Evolutionary conservation across 2,113 vertebrate genomes (phyloP), one percentile per base, ranked within the genome.

Genomic region (Phyllostomus discolor): DNA sequence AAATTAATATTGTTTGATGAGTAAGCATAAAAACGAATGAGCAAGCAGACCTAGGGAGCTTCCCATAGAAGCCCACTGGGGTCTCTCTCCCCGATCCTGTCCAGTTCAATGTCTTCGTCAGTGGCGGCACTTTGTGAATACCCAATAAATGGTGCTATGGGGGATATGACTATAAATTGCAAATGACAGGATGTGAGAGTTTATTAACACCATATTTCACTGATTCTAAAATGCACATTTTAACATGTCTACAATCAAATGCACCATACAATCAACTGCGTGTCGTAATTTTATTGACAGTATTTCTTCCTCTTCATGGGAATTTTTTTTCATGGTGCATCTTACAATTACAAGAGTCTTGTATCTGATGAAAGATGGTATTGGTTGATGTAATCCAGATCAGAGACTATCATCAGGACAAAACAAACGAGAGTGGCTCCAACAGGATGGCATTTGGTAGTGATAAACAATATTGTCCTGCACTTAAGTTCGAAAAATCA

Each of bases 401-500:
- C 46, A 86, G 89, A 95, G 78, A 69, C 46, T n/a, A 79, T 80
- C 78, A 52, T 16, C 43, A 64, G n/a, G 57, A 69, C 33, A 66
- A 75, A 89, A 83, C 20, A 87, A 80, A 94, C 19, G 48, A 41
- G 35, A 88, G 43, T 31, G 90, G 76, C 62, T 73, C 94, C 84
- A 94, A 81, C 75, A 69, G 92, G 91, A 95, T 64, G 80, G 94
- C 64, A 96, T 92, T 88, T 38, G 82, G 43, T 69, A 46, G 86
- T 80, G 91, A 96, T 93, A 91, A 97, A 95, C 93, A 93, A 62
- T 10, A 43, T 1, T 64, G 88, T 28, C 85, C 50, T 86, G 95
- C 95, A 93, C 91, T 96, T 96, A 93, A 83, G 85, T 97, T 93
- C n/a, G 82, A 96, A 96, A 96, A 97, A 96, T 96, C 97, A 96